Evolutionary conservation across 2,888 invertebrate genomes (phyloP), one percentile per base, ranked within the genome.

Genomic region (Sepioteuthis lessoniana): DNA sequence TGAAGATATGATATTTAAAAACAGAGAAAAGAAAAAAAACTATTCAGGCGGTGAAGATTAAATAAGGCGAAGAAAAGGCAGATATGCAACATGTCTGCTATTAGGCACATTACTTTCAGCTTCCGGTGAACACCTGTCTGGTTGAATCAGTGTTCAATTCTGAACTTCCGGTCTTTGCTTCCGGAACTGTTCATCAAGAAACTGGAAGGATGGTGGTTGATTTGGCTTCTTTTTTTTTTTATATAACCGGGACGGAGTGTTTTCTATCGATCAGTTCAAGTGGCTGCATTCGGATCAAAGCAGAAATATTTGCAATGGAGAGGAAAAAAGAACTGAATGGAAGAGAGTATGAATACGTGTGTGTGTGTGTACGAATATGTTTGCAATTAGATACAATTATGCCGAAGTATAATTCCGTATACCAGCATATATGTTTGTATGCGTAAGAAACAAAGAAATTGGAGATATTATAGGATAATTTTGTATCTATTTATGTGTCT

Each of bases 111-210:
- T 35, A 35, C 76, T 76, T 76, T 13, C 13, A 76, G 76, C n/a
- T 76, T 76, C 76, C n/a, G n/a, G 76, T 76, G 76, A 76, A 76
- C 76, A 76, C 76, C 76, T 76, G 76, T 76, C 76, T 16, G n/a
- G n/a, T 76, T 76, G n/a, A 76, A 76, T 76, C 76, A 35, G 35
- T 35, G 76, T 76, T n/a, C 76, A 76, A 76, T 76, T 76, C 76
- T 35, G n/a, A n/a, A 76, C 76, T 76, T 76, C 76, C 76, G 76
- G 76, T 76, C n/a, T 76, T 76, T 76, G 76, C 76, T 76, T 76
- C 76, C 76, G 76, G n/a, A 35, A 76, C 76, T 76, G 76, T 35
- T 76, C 76, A 16, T 76, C n/a, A 76, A 76, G 55, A 76, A 76
- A 76, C n/a, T 76, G n/a, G 13, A n/a, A n/a, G 35, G 35, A 76